These are phyloP conservation scores for Isoperla grammatica DNA, from an alignment of 2,888 invertebrate species.

Conservation along the genomic window DNA sequence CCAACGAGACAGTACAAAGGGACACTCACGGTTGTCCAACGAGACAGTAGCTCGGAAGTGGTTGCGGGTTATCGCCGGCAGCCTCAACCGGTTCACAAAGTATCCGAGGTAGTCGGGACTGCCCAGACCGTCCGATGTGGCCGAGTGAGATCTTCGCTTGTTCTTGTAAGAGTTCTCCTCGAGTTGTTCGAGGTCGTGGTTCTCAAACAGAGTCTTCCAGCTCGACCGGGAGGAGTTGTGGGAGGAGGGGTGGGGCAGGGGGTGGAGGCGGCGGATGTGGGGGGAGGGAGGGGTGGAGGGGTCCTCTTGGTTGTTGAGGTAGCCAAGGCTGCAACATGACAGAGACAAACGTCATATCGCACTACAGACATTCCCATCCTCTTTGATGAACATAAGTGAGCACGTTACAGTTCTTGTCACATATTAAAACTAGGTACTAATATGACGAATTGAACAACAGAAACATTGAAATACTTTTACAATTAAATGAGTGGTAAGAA, in stretches of 20 bases:
- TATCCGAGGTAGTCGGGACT: not conserved
- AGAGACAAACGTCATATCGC: too few species aligned
- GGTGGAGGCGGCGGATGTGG: constrained; percentile 9
- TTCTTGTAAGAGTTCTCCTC: constrained; percentile 2
- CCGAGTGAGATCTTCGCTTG: not conserved
- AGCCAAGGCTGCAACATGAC: constrained; percentile 3
- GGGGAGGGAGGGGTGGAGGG: constrained; percentile 11
- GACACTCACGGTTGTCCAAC: constrained; percentile 29
- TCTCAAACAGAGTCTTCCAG: constrained; percentile 15
- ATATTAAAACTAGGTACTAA: too few species aligned
- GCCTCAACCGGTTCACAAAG: not conserved
- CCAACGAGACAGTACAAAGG: too few species aligned
- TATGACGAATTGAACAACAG: too few species aligned
- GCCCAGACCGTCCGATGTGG: not conserved
- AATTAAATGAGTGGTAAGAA: too few species aligned
- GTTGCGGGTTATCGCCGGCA: not conserved
- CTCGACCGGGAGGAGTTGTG: not conserved
- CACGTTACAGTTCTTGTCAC: too few species aligned
- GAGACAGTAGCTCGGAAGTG: constrained; percentile 25
- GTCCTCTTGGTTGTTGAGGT: constrained; percentile 4
- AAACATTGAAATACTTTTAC: too few species aligned
- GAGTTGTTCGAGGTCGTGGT: not conserved
- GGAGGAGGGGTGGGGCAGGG: constrained; percentile 5
- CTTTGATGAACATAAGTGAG: too few species aligned
- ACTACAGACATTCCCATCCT: too few species aligned